phyloP scores from a whole-genome alignment of 2,113 vertebrate genomes.

The Rhinopomastus cyanomelas region DNA sequence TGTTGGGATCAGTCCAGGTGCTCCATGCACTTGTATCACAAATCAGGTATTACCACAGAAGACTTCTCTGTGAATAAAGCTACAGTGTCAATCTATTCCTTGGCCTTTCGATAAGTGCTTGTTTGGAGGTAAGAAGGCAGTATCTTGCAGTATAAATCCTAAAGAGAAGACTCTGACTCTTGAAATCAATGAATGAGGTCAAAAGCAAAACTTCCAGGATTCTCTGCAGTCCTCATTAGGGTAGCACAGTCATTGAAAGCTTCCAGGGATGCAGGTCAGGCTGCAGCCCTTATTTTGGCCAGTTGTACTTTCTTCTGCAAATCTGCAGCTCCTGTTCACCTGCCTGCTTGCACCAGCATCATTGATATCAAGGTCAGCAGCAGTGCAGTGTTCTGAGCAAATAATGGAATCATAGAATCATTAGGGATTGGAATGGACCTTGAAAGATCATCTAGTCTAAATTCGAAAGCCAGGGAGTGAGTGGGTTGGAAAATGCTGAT shows the following conservation, averaged over 20 bases:
- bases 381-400: not conserved
- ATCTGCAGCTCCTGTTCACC: not conserved
- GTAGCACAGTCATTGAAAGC: not conserved
- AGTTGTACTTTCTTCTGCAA: not conserved
- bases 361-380: not conserved
- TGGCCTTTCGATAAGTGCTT: not conserved
- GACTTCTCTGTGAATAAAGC: not conserved
- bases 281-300: not conserved
- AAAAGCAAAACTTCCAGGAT: not conserved
- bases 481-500: not conserved
- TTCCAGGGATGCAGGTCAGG: not conserved
- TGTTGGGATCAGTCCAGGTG: fast-evolving
- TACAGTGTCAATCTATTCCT: not conserved
- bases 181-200: not conserved
- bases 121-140: not conserved
- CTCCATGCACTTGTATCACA: not conserved
- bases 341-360: fast-evolving
- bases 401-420: too few relatives aligned
- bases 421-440: too few relatives aligned
- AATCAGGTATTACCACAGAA: not conserved
- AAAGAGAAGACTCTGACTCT: not conserved
- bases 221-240: not conserved
- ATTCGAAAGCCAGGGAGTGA: not conserved
- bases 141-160: not conserved
- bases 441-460: too few relatives aligned